Conservation (phyloP, 1,140 invertebrate species). For the Helicoverpa armigera region DNA sequence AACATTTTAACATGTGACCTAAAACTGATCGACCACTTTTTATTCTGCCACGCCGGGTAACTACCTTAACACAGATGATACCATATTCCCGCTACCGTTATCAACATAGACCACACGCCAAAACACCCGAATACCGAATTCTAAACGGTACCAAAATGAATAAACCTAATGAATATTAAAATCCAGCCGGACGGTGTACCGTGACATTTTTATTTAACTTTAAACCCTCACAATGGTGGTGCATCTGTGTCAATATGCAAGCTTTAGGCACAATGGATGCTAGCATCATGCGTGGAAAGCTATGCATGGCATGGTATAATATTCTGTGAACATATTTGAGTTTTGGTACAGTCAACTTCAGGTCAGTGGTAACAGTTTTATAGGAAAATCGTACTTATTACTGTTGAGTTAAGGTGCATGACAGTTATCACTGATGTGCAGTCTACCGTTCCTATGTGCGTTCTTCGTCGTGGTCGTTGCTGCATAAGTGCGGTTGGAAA, state of each 20-base stretch:
- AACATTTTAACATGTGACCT: too few species aligned
- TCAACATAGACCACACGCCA: neutral
- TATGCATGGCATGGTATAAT: neutral
- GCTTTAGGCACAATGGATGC: slow-evolving; percentile 1
- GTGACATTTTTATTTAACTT: slow-evolving; percentile 72
- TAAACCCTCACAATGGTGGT: slow-evolving; percentile 37
- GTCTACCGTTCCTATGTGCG: neutral
- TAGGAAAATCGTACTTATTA: too few species aligned
- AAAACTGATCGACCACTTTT: too few species aligned
- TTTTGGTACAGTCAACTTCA: neutral
- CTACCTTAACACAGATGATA: too few species aligned
- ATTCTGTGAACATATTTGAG: neutral
- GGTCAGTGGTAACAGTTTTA: too few species aligned
- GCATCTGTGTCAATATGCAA: slow-evolving; percentile 70
- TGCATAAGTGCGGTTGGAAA: too few species aligned
- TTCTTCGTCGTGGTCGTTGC: neutral
- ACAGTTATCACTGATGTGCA: too few species aligned
- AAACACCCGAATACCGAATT: slow-evolving; percentile 65
- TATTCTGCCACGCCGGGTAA: too few species aligned
- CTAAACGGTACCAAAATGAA: slow-evolving; percentile 59
- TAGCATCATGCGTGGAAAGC: neutral
- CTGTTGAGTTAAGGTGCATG: too few species aligned
- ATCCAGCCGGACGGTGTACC: slow-evolving; percentile 38
- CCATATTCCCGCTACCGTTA: neutral
- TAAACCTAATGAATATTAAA: slow-evolving; percentile 67